A percentile compares a stretch with the other conserved stretches of the same genome.
Conservation (phyloP, 2,888 invertebrate genomes). For the Epinotia demarniana region DNA sequence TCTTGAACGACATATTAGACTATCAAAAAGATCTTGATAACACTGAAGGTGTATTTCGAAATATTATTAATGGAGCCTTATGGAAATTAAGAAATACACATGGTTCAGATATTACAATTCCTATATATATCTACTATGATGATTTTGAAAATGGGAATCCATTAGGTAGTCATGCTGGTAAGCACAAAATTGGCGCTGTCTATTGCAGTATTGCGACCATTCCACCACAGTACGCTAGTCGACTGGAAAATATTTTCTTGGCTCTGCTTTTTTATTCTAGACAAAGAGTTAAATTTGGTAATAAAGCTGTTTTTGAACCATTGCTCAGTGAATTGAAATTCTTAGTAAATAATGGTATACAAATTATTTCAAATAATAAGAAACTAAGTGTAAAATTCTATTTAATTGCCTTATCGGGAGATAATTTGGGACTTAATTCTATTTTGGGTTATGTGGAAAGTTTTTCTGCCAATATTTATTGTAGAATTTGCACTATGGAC, state of each 20-base stretch:
- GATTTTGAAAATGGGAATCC: constrained; percentile 20
- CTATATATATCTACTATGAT: constrained; percentile 10
- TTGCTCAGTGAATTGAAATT: constrained; percentile 1
- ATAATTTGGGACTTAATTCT: constrained; percentile 6
- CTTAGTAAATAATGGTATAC: constrained; percentile 3
- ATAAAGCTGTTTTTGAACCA: constrained; percentile 16
- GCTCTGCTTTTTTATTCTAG: constrained; percentile 10
- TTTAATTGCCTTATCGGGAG: constrained; percentile 6
- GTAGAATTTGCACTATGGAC: constrained; percentile 6
- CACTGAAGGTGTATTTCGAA: not conserved
- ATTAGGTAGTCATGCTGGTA: constrained; percentile 7
- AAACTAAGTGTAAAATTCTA: constrained; percentile 5
- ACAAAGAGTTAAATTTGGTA: constrained; percentile 6
- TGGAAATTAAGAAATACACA: constrained; percentile 7
- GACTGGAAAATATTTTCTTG: constrained; percentile 24
- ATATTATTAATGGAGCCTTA: constrained; percentile 8
- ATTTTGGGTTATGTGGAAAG: constrained; percentile 11
- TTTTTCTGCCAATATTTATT: constrained; percentile 9
- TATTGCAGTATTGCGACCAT: constrained; percentile 1
- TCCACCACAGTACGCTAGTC: not conserved
- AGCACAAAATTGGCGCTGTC: constrained; percentile 7
- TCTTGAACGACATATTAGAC: constrained; percentile 11
- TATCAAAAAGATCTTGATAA: constrained; percentile 2
- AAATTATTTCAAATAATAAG: constrained; percentile 1
- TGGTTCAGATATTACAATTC: constrained; percentile 5